Conservation (phyloP, 1,140 invertebrate species). For the Dryas iulia region DNA sequence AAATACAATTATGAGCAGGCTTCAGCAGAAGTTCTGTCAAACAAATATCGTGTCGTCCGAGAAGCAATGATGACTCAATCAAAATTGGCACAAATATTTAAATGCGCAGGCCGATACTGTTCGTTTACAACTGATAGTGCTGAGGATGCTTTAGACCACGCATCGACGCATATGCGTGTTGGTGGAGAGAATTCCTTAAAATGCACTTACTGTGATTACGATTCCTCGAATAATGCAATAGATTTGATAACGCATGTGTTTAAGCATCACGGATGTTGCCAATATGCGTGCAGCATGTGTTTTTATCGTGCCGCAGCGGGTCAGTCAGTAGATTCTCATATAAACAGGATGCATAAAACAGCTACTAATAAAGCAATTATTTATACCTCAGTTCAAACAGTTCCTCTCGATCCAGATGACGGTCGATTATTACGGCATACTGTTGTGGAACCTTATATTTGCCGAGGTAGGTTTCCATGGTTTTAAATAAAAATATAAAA, state of each 20-base stretch:
- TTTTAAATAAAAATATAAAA: too few species aligned
- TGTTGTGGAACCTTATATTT: constrained; percentile 58
- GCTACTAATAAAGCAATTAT: constrained; percentile 30
- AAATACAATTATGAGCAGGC: constrained; percentile 57
- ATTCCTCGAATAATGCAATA: constrained; percentile 55
- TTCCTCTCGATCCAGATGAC: constrained; percentile 24
- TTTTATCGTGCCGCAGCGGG: constrained; percentile 62
- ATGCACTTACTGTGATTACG: constrained; percentile 66
- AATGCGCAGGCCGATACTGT: constrained; percentile 68
- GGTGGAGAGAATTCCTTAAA: constrained; percentile 57
- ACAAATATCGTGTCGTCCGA: constrained; percentile 59
- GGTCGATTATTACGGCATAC: constrained; percentile 48
- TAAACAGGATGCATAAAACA: constrained; percentile 39
- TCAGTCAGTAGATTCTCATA: constrained; percentile 57
- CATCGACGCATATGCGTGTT: constrained; percentile 54
- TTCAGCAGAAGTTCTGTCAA: constrained; percentile 51
- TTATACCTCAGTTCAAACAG: constrained; percentile 32
- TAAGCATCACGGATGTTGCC: constrained; percentile 54
- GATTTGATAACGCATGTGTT: constrained; percentile 72
- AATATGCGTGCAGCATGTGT: constrained; percentile 55
- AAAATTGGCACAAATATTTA: constrained; percentile 61
- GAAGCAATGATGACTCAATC: constrained; percentile 56
- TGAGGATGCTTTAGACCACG: constrained; percentile 60
- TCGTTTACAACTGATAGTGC: constrained; percentile 62
- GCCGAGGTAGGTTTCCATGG: constrained; percentile 42